Evolutionary conservation across 2,888 invertebrate genomes (phyloP).

Genomic region (Aleiodes leptofemur): DNA sequence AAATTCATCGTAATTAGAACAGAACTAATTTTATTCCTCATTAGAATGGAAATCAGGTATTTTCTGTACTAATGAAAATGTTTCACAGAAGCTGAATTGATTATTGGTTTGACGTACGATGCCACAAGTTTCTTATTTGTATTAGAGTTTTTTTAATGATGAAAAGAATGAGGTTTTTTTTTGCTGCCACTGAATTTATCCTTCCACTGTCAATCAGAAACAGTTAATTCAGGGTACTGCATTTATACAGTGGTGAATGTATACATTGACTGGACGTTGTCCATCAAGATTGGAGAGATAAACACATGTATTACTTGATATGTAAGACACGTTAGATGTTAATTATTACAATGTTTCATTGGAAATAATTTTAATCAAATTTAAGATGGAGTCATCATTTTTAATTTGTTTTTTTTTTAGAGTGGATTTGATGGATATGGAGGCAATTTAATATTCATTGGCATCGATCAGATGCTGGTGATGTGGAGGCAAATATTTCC

Average conservation of each 20-base stretch:
- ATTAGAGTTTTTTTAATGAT: background rate
- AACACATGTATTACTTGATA: constrained; percentile 31
- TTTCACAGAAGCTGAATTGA: background rate
- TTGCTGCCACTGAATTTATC: constrained; percentile 38
- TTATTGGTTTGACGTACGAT: constrained; percentile 5
- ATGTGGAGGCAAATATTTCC: no score
- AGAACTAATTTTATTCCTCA: background rate
- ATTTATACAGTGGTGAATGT: constrained; percentile 6
- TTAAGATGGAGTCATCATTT: no score
- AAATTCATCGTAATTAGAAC: background rate
- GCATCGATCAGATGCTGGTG: no score
- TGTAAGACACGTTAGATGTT: background rate
- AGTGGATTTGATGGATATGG: no score
- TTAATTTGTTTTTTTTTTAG: no score
- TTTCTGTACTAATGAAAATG: no score
- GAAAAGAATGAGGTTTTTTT: background rate
- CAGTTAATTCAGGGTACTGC: constrained; percentile 7
- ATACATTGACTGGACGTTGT: constrained; percentile 21
- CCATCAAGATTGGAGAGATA: constrained; percentile 29
- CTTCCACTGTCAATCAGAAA: constrained; percentile 43
- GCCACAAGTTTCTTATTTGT: background rate
- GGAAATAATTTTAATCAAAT: background rate
- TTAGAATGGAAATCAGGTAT: no score
- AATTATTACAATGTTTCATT: constrained; percentile 15
- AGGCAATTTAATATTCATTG: no score